phyloP scores from a whole-genome alignment of 2,888 invertebrate genomes.

The Cloeon dipterum region DNA sequence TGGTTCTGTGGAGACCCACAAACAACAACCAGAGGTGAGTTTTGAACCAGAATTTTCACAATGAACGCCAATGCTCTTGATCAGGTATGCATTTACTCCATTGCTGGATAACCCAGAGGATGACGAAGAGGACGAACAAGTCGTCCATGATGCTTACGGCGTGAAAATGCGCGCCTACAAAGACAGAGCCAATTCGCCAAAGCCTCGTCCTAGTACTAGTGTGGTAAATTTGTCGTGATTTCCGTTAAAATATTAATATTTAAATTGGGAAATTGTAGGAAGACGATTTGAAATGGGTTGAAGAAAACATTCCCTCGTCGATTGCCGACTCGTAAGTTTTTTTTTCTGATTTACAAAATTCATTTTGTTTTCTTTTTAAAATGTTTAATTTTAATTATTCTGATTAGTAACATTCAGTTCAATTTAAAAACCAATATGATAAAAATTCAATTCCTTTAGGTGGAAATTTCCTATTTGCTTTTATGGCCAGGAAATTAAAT shows the following conservation, averaged over 20 bases:
- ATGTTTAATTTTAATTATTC: neutral
- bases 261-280: constrained; percentile 26
- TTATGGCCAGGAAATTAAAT: too few species aligned
- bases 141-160: constrained; percentile 71
- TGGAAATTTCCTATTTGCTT: constrained; percentile 4
- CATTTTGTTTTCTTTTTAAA: neutral
- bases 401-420: neutral
- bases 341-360: too few species aligned
- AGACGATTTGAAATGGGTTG: constrained; percentile 75
- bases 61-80: neutral
- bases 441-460: neutral
- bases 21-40: constrained; percentile 77
- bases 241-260: constrained; percentile 1
- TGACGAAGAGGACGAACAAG: constrained; percentile 58
- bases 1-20: constrained; percentile 88
- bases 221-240: constrained; percentile 1
- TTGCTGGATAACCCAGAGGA: constrained; percentile 65
- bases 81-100: constrained; percentile 65
- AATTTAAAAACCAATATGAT: neutral
- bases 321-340: constrained; percentile 36
- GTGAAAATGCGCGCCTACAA: constrained; percentile 4
- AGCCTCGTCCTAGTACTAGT: neutral
- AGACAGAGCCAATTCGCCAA: neutral
- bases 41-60: neutral
- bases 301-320: constrained; percentile 72